Evolutionary conservation across 2,888 invertebrate species (phyloP), one percentile per base, ranked within the genome.

Genomic region (Melolontha melolontha): DNA sequence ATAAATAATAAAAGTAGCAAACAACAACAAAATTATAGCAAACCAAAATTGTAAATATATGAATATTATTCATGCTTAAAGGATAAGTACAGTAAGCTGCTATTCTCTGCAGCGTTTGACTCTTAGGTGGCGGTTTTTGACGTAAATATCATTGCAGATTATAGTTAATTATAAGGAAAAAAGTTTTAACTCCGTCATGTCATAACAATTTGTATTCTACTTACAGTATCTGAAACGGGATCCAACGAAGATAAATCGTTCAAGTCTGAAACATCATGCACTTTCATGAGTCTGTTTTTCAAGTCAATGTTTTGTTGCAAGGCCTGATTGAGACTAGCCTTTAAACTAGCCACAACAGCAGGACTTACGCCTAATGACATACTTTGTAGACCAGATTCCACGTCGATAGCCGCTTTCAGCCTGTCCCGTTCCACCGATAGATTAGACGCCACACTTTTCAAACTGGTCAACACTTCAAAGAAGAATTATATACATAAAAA

Each of bases 251-350:
- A 86, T 40, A 90, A 80, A 79, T 89, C 89, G 0, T 87, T 85
- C 66, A 89, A 81, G 80, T 90, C 90, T 5, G 89, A 88, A 1
- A 87, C 85, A 81, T 89, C 88, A 82, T 90, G 88, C 72, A 90
- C 88, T 75, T 87, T 85, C 66, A 87, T 84, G 73, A 91, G 83
- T 47, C 90, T 84, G 78, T 85, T 83, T 76, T 89, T 87, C 75
- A 93, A 84, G 77, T 93, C 92, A 82, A 88, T 87, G 83, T 93
- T 93, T 83, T 93, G 93, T 71, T 92, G 91, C 68, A 92, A 79
- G 0, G 91, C 90, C 72, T 91, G 87, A 70, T 85, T 85, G 52
- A 91, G 86, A 78, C 89, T 88, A 63, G 86, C 86, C 12, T 89
- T 83, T 0, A 91, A 81, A 4, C 87, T 86, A 0, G 88, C 84